Evolutionary conservation across 2,113 vertebrate genomes (phyloP), one percentile per base, ranked within the genome.

Genomic region (Poicephalus gulielmi): DNA sequence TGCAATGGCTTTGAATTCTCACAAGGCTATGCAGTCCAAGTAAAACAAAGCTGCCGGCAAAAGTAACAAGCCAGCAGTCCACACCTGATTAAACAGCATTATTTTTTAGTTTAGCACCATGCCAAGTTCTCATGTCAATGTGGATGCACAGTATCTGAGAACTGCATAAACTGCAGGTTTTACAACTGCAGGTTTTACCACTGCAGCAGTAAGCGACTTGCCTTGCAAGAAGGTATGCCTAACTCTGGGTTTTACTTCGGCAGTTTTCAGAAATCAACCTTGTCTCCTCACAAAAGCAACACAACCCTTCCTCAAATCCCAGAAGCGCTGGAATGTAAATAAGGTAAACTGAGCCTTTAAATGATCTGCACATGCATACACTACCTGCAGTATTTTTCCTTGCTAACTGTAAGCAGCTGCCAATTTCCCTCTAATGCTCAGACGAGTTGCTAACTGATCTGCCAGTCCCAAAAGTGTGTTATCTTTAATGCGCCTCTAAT

Each of bases 401-500:
- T 96, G 91, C 87, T 96, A 96, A 97, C 92, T 94, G 74, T 92
- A 96, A 94, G 92, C 94, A 97, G 96, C 96, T 97, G 96, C 94
- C 91, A 96, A 91, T 93, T 96, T 95, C 66, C 55, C 49, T 88
- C 83, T 88, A 96, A 96, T 67, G 80, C 71, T 89, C 93, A 94
- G 93, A 82, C 19, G 0, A 94, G 93, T 96, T 94, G 86, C 96
- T 96, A 97, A 96, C 96, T 85, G 91, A 95, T 96, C 95, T 95
- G 94, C 87, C 92, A 95, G 95, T 97, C 97, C 96, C 97, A 52
- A 88, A 96, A 94, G 97, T 70, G 67, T 63, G 95, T 96, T 97
- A 96, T 97, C 95, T 96, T 97, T 97, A 97, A 97, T 95, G 89
- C 92, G 96, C 77, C 96, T 95, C 90, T 95, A 95, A 97, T 97